These are phyloP conservation scores for Acanthacorydalis orientalis DNA, from an alignment of 2,888 invertebrate species.

Conservation along the genomic window DNA sequence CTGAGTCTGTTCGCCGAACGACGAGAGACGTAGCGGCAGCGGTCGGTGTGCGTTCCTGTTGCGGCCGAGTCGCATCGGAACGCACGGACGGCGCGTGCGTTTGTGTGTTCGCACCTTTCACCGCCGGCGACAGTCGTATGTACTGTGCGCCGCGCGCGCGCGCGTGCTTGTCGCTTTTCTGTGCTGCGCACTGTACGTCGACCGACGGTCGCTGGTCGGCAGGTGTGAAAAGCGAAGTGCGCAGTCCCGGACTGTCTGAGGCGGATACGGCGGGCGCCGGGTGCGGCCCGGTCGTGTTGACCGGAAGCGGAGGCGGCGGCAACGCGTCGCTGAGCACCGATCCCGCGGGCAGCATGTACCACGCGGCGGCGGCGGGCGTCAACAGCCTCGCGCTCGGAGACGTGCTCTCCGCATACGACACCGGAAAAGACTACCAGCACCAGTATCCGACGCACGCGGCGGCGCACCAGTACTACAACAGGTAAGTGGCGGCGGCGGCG, in stretches of 20 bases:
- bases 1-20: too few relatives aligned
- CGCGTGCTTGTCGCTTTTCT: too few relatives aligned
- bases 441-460: constrained; percentile 36
- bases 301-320: constrained; percentile 15
- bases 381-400: constrained; percentile 4
- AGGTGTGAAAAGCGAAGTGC: constrained; percentile 55
- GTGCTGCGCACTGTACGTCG: too few relatives aligned
- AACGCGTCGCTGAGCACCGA: constrained; percentile 23
- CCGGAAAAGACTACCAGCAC: constrained; percentile 30
- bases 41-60: too few relatives aligned
- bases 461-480: constrained; percentile 60
- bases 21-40: too few relatives aligned
- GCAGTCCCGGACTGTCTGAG: constrained; percentile 48
- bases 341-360: constrained; percentile 11
- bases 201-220: not conserved
- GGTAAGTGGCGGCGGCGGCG: constrained; percentile 36
- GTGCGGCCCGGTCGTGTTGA: constrained; percentile 19
- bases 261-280: constrained; percentile 27
- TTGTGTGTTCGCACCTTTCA: too few relatives aligned
- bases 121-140: too few relatives aligned
- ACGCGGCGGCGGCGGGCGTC: constrained; percentile 2
- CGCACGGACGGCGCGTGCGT: too few relatives aligned
- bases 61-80: too few relatives aligned
- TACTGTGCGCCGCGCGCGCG: too few relatives aligned
- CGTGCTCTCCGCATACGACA: constrained; percentile 14